Evolutionary conservation across 1,140 invertebrate species (phyloP).

Genomic region (Luehdorfia chinensis): DNA sequence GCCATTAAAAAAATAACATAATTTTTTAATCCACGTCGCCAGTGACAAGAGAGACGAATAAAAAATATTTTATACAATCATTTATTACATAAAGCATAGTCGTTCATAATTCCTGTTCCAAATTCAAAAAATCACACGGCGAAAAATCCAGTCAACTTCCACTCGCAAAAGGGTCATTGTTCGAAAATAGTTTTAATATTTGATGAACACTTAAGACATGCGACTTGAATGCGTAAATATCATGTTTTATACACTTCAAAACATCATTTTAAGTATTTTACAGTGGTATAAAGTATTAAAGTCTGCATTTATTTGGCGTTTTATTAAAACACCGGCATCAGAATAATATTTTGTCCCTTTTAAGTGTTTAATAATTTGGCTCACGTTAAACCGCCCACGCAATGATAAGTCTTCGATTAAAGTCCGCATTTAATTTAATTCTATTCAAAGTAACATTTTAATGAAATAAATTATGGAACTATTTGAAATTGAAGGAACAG

Average conservation of each 20-base stretch:
- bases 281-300: slow-evolving; percentile 3
- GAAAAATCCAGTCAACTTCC: background rate
- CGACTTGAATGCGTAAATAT: slow-evolving; percentile 6
- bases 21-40: too few relatives aligned
- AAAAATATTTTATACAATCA: too few relatives aligned
- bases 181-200: slow-evolving; percentile 3
- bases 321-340: slow-evolving; percentile 6
- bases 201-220: slow-evolving; percentile 5
- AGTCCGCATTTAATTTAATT: too few relatives aligned
- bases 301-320: background rate
- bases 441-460: too few relatives aligned
- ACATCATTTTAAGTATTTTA: slow-evolving; percentile 13
- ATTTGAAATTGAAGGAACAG: too few relatives aligned
- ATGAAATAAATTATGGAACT: too few relatives aligned
- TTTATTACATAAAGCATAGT: too few relatives aligned
- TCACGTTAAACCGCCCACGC: background rate
- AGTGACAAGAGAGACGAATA: too few relatives aligned
- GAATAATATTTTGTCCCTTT: background rate
- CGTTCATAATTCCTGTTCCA: too few relatives aligned
- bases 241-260: slow-evolving; percentile 7
- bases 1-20: too few relatives aligned
- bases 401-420: background rate
- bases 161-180: slow-evolving; percentile 1
- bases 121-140: too few relatives aligned
- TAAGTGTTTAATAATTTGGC: slow-evolving; percentile 2